Base-by-base conservation (phyloP, 2,797 vertebrate species). In the Ptychobarbus kaznakovi region DNA sequence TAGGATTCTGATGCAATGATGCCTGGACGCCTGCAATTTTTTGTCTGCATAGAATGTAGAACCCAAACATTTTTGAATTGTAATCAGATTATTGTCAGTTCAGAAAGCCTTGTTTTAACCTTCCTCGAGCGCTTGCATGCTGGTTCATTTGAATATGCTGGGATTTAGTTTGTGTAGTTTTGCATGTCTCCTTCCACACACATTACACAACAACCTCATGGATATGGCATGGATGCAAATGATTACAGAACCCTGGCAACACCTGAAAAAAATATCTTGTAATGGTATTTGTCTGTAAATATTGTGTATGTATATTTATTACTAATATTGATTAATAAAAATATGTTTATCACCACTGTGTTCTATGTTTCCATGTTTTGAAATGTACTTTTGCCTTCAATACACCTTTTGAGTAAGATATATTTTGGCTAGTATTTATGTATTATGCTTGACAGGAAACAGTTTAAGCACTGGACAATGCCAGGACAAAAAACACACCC, bases 181-280 rank as follows among this genome's bases (percentile, higher is more conserved):
- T 95, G 91, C 94, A 94, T 94, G 69, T 80, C 87, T 86, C 80
- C 81, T 28, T 78, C 51, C 76, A 70, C 58, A 44, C 42, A 51
- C 86, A 76, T 65, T 88, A 69, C 86, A 87, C 75, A 84, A 88
- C 65, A 80, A 38, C 56, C 53, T 25, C 63, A 86, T 74, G 83
- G 32, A 87, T n/a, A 82, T 82, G 86, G 86, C 84, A 89, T 83
- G 84, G 58, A 94, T 93, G 91, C 91, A 94, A 93, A 93, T 90
- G 9, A 75, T 51, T 15, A 58, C 22, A 18, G 35, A 80, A 38
- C 77, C 77, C 82, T 40, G 51, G 61, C 58, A 80, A 68, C 56
- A 44, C 63, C 69, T 80, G 28, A 58, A 81, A 74, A 74, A 87
- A 77, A 87, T 51, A 22, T 68, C 40, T 16, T 51, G 46, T 8